These are phyloP conservation scores for Drosophila recens DNA, from an alignment of 2,888 invertebrate genomes.

Conservation along the genomic window DNA sequence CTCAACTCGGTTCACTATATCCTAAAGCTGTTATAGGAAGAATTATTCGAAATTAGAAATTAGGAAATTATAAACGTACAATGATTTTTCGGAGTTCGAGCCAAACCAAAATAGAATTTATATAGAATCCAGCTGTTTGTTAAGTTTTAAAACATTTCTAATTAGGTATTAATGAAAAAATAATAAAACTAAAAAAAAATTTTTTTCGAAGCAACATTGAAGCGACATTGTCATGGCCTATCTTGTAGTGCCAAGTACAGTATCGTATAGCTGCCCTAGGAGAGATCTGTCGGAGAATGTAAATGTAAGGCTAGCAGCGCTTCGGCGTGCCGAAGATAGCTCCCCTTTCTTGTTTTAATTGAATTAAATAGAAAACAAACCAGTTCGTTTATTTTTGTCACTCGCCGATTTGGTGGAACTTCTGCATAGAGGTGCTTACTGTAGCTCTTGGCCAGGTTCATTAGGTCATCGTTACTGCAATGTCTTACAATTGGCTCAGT, in stretches of 20 bases:
- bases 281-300: neutral
- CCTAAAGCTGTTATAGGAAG: too few species aligned
- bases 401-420: slow-evolving; percentile 89
- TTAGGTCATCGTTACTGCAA: slow-evolving; percentile 90
- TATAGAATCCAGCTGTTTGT: too few species aligned
- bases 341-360: neutral
- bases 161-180: too few species aligned
- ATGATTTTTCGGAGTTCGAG: too few species aligned
- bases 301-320: neutral
- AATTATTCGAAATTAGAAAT: too few species aligned
- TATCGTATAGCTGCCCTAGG: neutral
- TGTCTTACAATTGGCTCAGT: slow-evolving; percentile 83
- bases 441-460: slow-evolving; percentile 94
- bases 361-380: slow-evolving; percentile 86
- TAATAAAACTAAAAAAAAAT: too few species aligned
- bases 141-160: too few species aligned
- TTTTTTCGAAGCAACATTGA: too few species aligned
- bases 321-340: neutral
- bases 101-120: too few species aligned
- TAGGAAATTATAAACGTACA: too few species aligned
- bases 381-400: slow-evolving; percentile 93
- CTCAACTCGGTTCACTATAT: too few species aligned
- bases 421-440: slow-evolving; percentile 93
- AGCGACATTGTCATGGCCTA: neutral
- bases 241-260: neutral